These are phyloP conservation scores for Chaenodraco wilsoni DNA, from an alignment of 2,797 vertebrate species.

Conservation along the genomic window DNA sequence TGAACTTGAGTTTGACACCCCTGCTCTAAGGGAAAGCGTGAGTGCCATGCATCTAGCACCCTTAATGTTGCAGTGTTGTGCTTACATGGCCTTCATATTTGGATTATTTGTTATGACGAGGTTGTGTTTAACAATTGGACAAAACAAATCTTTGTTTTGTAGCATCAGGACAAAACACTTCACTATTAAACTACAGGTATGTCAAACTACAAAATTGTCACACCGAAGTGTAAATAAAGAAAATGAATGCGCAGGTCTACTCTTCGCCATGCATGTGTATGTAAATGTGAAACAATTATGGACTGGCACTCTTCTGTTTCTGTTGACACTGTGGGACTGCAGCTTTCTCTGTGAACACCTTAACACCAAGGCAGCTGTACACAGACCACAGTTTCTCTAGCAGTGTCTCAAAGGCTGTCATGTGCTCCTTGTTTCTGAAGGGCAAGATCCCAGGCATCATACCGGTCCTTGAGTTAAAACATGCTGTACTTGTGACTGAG, in stretches of 20 bases:
- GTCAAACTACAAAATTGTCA: background rate
- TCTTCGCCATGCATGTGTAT: background rate
- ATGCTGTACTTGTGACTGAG: constrained; percentile 30
- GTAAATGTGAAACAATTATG: background rate
- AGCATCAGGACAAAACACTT: background rate
- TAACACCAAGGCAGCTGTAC: background rate
- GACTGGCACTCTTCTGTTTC: background rate
- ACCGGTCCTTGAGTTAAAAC: constrained; percentile 17
- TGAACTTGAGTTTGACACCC: no score
- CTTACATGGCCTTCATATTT: constrained; percentile 6
- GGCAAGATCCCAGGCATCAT: constrained; percentile 46
- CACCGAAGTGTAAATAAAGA: background rate
- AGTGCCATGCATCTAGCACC: constrained; percentile 36
- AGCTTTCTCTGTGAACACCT: constrained; percentile 30
- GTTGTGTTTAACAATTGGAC: constrained; percentile 11
- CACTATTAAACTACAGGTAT: background rate
- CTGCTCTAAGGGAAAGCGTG: constrained; percentile 27
- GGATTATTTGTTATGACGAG: constrained; percentile 28
- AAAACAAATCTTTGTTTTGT: background rate
- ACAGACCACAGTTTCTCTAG: constrained; percentile 12
- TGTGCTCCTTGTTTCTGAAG: constrained; percentile 39
- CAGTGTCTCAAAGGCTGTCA: constrained; percentile 16
- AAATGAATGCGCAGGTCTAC: background rate
- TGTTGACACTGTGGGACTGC: constrained; percentile 11
- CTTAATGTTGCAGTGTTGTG: constrained; percentile 13